A percentile compares a stretch with the other conserved stretches of the same genome.
phyloP scores from a whole-genome alignment of 2,797 vertebrate genomes.

The Myoxocephalus aenaeus region DNA sequence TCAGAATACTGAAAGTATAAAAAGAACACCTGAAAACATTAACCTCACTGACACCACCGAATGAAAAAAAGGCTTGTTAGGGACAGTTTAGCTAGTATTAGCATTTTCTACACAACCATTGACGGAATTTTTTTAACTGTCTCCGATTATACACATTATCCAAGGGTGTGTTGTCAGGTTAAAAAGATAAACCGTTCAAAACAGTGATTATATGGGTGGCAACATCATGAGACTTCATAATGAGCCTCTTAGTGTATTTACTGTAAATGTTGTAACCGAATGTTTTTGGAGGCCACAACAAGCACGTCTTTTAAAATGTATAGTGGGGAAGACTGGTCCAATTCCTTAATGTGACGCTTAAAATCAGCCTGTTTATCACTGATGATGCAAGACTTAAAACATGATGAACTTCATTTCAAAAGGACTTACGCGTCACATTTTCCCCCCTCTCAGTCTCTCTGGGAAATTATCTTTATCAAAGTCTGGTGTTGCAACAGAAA shows the following conservation, averaged over 20 bases:
- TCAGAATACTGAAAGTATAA: neutral
- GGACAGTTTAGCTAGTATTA: neutral
- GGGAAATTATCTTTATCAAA: constrained; percentile 10
- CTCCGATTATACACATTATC: neutral
- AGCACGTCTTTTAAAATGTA: neutral
- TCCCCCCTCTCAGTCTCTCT: neutral
- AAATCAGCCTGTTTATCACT: neutral
- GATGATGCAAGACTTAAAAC: neutral
- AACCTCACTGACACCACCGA: neutral
- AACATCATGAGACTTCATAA: constrained; percentile 1
- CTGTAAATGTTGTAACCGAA: constrained; percentile 31
- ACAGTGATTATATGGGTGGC: neutral
- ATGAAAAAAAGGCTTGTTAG: neutral
- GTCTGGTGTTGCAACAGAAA: constrained; percentile 27
- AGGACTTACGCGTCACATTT: neutral
- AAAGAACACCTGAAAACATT: neutral
- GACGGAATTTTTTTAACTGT: neutral
- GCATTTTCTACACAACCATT: neutral
- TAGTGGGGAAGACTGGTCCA: too few species aligned
- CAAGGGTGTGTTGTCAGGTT: neutral
- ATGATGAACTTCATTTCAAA: constrained; percentile 3
- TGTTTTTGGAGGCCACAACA: neutral
- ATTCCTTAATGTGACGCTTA: neutral
- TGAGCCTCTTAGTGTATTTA: constrained; percentile 35
- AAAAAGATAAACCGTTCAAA: constrained; percentile 2